A percentile compares a stretch with the other conserved stretches of the same genome.
phyloP scores from a whole-genome alignment of 2,888 invertebrate species.

The Nomada ferruginata region DNA sequence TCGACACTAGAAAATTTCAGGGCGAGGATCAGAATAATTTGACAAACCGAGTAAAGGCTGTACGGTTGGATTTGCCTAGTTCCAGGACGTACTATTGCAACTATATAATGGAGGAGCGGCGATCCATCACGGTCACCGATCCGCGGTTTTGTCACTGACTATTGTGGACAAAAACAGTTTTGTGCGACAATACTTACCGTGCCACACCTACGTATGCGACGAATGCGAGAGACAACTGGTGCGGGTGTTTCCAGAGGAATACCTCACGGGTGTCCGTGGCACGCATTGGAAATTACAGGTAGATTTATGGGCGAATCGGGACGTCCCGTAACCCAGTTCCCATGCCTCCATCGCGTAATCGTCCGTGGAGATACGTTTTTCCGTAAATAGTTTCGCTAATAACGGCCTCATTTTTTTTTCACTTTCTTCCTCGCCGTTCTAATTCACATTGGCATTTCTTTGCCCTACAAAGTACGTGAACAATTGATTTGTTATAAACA shows the following conservation, averaged over 20 bases:
- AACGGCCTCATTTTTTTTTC: neutral
- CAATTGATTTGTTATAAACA: neutral
- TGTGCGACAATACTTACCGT: conserved; percentile 70
- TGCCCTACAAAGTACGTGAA: neutral
- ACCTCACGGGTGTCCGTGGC: conserved; percentile 59
- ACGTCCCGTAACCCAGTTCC: conserved; percentile 66
- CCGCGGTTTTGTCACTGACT: conserved; percentile 62
- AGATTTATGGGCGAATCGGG: conserved; percentile 70
- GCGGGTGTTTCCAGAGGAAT: conserved; percentile 54
- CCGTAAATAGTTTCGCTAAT: conserved; percentile 18
- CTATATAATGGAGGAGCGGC: conserved; percentile 33
- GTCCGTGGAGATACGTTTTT: conserved; percentile 62
- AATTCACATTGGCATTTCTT: neutral
- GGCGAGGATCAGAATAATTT: neutral
- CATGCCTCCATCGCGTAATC: conserved; percentile 67
- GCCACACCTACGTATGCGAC: conserved; percentile 63
- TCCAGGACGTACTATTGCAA: conserved; percentile 7
- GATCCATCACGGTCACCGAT: conserved; percentile 68
- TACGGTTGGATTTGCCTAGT: conserved; percentile 11
- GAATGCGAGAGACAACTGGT: conserved; percentile 42
- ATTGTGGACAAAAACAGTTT: conserved; percentile 71
- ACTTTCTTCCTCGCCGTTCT: neutral
- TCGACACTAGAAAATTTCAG: neutral
- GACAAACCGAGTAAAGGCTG: neutral
- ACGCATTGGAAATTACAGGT: conserved; percentile 69